A percentile compares a stretch with the other conserved stretches of the same genome.
Conservation (phyloP, 2,888 invertebrate species). For the Enchytraeus crypticus region DNA sequence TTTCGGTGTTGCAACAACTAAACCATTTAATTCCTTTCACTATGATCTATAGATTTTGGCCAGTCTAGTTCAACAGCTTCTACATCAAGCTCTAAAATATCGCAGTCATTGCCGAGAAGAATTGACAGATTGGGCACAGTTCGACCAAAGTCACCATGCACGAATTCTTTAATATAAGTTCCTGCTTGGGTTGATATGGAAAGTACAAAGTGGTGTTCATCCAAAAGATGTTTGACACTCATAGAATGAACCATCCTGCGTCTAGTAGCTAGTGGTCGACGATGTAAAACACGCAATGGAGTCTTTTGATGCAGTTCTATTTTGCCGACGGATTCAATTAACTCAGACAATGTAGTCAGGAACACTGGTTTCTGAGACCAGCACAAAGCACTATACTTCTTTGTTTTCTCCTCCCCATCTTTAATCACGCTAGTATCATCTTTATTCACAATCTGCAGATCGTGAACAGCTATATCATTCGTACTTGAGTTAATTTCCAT, state of each 20-base stretch:
- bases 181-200: slow-evolving; percentile 76
- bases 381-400: slow-evolving; percentile 70
- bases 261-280: slow-evolving; percentile 64
- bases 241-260: slow-evolving; percentile 57
- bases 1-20: no score
- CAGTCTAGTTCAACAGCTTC: slow-evolving; percentile 23
- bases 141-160: slow-evolving; percentile 88
- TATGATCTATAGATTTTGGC: slow-evolving; percentile 17
- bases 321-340: slow-evolving; percentile 47
- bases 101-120: slow-evolving; percentile 61
- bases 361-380: slow-evolving; percentile 27
- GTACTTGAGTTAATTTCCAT: slow-evolving; percentile 52
- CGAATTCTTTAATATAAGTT: slow-evolving; percentile 86
- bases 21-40: no score
- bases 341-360: slow-evolving; percentile 29
- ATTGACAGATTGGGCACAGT: slow-evolving; percentile 68
- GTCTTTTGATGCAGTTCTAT: slow-evolving; percentile 70
- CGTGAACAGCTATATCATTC: slow-evolving; percentile 54
- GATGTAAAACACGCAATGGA: slow-evolving; percentile 79
- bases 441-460: slow-evolving; percentile 61
- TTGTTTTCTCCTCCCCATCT: slow-evolving; percentile 77
- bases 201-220: slow-evolving; percentile 55
- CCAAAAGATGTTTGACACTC: slow-evolving; percentile 44
- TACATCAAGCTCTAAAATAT: slow-evolving; percentile 88
- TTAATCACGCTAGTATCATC: slow-evolving; percentile 63